Conservation (phyloP, 2,888 invertebrate genomes). For the Apotomis betuletana region DNA sequence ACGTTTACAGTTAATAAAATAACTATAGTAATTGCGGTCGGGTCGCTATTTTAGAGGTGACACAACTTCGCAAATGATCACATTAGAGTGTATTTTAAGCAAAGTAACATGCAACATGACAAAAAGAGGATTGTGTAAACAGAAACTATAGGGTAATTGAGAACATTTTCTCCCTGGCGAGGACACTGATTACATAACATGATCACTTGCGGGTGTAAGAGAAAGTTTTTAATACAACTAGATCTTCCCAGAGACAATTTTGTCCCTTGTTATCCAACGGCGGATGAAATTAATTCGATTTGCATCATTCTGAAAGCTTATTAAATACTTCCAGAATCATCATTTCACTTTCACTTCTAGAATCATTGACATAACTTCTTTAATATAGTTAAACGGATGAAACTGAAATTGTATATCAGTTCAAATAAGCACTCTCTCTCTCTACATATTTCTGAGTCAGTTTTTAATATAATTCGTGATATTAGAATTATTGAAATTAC, state of each 20-base stretch:
- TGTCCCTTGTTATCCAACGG: slow-evolving; percentile 4
- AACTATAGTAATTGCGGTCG: slow-evolving; percentile 8
- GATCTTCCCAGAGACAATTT: slow-evolving; percentile 13
- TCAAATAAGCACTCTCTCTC: no score
- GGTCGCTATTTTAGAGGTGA: slow-evolving; percentile 16
- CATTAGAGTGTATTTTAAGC: neutral
- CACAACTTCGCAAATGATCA: slow-evolving; percentile 16
- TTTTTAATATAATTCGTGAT: no score
- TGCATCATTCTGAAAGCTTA: neutral
- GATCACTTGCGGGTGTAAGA: slow-evolving; percentile 9
- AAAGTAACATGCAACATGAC: slow-evolving; percentile 9
- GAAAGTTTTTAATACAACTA: slow-evolving; percentile 24
- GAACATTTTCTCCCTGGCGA: slow-evolving; percentile 4
- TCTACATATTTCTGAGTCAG: no score
- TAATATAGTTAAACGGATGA: no score
- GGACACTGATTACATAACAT: slow-evolving; percentile 29
- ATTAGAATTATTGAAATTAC: no score
- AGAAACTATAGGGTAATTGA: slow-evolving; percentile 6
- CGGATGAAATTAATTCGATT: neutral
- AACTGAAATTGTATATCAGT: no score
- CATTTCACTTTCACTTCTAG: no score
- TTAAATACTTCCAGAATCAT: no score
- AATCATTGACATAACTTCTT: no score
- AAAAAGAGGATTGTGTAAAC: neutral
- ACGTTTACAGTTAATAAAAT: slow-evolving; percentile 15